Conservation (phyloP, 2,797 vertebrate species). For the Hafferia zeledoni region DNA sequence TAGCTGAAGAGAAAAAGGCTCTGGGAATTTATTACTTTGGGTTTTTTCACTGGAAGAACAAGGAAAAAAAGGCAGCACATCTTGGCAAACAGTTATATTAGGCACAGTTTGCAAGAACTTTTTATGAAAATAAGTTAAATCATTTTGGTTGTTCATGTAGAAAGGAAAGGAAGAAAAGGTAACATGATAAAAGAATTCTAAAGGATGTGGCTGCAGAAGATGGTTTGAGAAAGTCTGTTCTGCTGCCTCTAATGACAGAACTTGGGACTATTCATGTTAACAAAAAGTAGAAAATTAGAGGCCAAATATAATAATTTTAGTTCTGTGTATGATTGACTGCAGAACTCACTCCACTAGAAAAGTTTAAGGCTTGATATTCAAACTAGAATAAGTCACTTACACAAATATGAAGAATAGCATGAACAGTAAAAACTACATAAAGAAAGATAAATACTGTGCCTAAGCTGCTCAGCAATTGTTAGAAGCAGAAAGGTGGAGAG, state of each 20-base stretch:
- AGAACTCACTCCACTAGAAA: neutral
- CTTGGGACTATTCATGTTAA: neutral
- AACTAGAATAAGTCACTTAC: neutral
- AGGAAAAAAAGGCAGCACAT: neutral
- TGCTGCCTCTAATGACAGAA: neutral
- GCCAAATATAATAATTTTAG: neutral
- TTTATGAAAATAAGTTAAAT: constrained; percentile 33
- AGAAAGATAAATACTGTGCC: neutral
- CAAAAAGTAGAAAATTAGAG: neutral
- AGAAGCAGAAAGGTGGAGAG: neutral
- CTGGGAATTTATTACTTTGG: neutral
- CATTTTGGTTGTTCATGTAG: neutral
- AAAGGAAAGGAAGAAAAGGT: neutral
- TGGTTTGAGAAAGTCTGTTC: neutral
- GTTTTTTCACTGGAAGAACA: neutral
- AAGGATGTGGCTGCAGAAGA: neutral
- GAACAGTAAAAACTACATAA: neutral
- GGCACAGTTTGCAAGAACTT: neutral
- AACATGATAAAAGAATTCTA: neutral
- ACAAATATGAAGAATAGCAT: neutral
- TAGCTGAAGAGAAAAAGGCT: neutral
- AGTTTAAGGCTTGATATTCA: neutral
- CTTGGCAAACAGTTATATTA: neutral
- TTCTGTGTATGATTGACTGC: neutral
- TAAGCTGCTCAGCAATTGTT: neutral